Conservation (phyloP, 2,797 vertebrate genomes). For the Sebastolobus altivelis region DNA sequence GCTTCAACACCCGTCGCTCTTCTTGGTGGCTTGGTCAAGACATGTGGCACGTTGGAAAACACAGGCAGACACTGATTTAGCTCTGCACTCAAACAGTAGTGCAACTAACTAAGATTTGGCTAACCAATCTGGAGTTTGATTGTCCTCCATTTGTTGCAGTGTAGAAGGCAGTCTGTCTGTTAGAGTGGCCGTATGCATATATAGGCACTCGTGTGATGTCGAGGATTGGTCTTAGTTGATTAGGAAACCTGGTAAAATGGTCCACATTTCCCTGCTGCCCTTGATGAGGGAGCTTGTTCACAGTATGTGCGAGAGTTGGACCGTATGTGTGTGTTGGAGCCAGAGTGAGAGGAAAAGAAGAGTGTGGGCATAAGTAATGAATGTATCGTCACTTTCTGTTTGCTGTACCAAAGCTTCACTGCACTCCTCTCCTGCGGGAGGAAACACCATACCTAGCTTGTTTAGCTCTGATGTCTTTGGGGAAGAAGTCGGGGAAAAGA, state of each 20-base stretch:
- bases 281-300: constrained; percentile 29
- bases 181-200: neutral
- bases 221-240: constrained; percentile 16
- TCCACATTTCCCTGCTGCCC: constrained; percentile 21
- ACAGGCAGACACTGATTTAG: neutral
- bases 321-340: constrained; percentile 14
- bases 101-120: neutral
- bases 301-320: neutral
- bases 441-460: constrained; percentile 46
- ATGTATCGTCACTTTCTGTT: constrained; percentile 77
- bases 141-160: neutral
- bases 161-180: neutral
- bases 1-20: too few relatives aligned
- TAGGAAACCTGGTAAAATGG: constrained; percentile 33
- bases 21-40: neutral
- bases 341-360: constrained; percentile 35
- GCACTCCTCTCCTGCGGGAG: constrained; percentile 51
- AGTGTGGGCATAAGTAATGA: constrained; percentile 71
- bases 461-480: constrained; percentile 45
- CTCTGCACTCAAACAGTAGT: neutral
- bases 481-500: neutral
- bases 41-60: neutral
- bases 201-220: neutral
- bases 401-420: constrained; percentile 51
- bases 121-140: neutral